Conservation (phyloP, 2,797 vertebrate species). For the Molossus molossus region DNA sequence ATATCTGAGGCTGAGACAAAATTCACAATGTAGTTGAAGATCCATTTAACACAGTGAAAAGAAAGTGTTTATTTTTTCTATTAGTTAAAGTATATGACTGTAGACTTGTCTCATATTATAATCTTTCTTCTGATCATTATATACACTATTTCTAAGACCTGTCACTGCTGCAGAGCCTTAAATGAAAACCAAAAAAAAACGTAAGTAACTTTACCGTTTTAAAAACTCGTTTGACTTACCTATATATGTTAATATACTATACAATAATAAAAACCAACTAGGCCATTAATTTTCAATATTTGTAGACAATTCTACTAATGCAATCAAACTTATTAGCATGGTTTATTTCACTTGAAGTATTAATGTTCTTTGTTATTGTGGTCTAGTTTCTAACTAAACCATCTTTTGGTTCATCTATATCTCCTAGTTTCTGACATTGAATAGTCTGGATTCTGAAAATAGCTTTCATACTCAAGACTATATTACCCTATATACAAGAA, state of each 20-base stretch:
- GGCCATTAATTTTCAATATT: background rate
- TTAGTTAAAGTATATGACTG: background rate
- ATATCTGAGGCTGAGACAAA: slow-evolving; percentile 9
- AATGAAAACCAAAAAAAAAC: slow-evolving; percentile 22
- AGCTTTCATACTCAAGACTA: slow-evolving; percentile 36
- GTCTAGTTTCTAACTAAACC: background rate
- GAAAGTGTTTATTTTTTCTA: slow-evolving; percentile 10
- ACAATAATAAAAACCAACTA: slow-evolving; percentile 9
- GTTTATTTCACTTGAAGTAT: background rate
- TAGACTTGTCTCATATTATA: background rate
- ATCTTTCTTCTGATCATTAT: background rate
- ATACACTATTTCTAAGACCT: background rate
- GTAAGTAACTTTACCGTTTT: slow-evolving; percentile 46
- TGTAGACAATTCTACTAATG: background rate
- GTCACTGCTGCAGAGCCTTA: background rate
- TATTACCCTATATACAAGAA: background rate
- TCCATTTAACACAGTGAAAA: slow-evolving; percentile 18
- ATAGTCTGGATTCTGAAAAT: slow-evolving; percentile 63
- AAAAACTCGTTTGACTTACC: background rate
- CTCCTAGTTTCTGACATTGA: slow-evolving; percentile 5
- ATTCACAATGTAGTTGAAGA: background rate
- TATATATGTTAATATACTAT: background rate
- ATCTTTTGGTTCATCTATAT: background rate
- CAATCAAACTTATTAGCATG: background rate
- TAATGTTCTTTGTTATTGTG: slow-evolving; percentile 13